Evolutionary conservation across 2,888 invertebrate species (phyloP), one percentile per base, ranked within the genome.

Genomic region (Trilocha varians): DNA sequence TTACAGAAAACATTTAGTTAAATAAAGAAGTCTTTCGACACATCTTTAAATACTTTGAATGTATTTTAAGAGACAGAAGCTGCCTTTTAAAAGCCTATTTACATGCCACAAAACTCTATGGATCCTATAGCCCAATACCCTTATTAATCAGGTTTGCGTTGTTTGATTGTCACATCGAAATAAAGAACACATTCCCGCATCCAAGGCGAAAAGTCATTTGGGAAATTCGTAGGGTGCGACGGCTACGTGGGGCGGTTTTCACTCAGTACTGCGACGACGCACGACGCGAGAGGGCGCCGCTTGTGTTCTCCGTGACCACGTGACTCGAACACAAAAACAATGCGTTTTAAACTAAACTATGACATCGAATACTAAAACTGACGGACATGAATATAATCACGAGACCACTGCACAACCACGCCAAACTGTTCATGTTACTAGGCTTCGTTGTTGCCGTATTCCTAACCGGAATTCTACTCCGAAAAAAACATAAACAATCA

Each of bases 151-250:
- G 25, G 34, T 32, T 34, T 6, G 25, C 25, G 25, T 25, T 25
- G 25, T 25, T 25, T 25, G 25, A 13, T 44, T 49, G 58, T 55
- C 78, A 57, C 55, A 70, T 80, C 80, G 72, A 74, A 63, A 63
- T 50, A 49, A 55, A 60, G 54, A 49, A 49, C 50, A 50, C 54
- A 53, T 79, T 82, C 73, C 51, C 52, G 70, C 74, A 78, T 82
- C 78, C 65, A 56, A 57, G 70, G 65, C 68, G 79, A 76, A 82
- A 83, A 83, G 75, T 78, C 79, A 77, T 70, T 67, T 74, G 76
- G 79, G 76, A 80, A 82, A 82, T 77, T 79, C 74, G 80, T 74
- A 67, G 80, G 80, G 84, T 70, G 83, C 77, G 80, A 70, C 82
- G 80, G 68, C 73, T 38, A 38, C 25, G 25, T 38, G 38, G 16